Evolutionary conservation across 2,113 vertebrate species (phyloP).

Genomic region (human): GRCh38 chr1:200411501-200412000

Average conservation of each 20-base stretch:
- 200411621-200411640: not conserved
- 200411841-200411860: not conserved
- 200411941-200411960: not conserved
- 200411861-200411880: not conserved
- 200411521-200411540: not conserved
- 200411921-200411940: not conserved
- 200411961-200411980: not conserved
- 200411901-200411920: not conserved
- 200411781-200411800: not conserved
- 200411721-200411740: not conserved
- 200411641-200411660: not conserved
- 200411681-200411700: not conserved
- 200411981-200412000: not conserved
- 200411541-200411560: not conserved
- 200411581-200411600: not conserved
- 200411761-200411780: not conserved
- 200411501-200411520: not conserved
- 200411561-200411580: not conserved
- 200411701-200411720: not conserved
- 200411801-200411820: not conserved
- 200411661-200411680: not conserved
- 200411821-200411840: not conserved
- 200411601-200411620: not conserved
- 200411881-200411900: not conserved
- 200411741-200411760: not conserved